Evolutionary conservation across 1,140 invertebrate genomes (phyloP).

Genomic region (Cotesia chilonis): DNA sequence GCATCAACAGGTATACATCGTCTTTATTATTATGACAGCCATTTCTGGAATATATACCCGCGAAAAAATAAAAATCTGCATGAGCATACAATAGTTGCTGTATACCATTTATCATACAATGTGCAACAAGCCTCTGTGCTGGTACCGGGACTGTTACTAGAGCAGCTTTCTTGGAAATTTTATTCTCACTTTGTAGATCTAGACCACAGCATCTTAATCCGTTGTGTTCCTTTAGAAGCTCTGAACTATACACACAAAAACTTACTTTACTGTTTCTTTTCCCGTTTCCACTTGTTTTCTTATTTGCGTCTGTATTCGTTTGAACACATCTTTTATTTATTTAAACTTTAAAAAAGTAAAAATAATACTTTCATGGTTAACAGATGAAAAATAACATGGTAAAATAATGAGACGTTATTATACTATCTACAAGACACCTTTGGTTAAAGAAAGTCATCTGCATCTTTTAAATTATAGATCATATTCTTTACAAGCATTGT

Average conservation of each 20-base stretch:
- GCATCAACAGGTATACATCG: background rate
- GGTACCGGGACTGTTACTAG: too few relatives aligned
- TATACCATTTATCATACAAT: too few relatives aligned
- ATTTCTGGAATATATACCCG: too few relatives aligned
- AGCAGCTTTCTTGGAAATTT: background rate
- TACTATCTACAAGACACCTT: background rate
- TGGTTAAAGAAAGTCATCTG: background rate
- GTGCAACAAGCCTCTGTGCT: too few relatives aligned
- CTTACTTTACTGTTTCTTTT: slow-evolving; percentile 19
- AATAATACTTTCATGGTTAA: background rate
- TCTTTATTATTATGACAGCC: too few relatives aligned
- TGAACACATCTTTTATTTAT: background rate
- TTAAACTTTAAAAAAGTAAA: too few relatives aligned
- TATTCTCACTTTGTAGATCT: background rate
- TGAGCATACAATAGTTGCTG: too few relatives aligned
- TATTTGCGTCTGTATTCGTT: background rate
- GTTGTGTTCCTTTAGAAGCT: too few relatives aligned
- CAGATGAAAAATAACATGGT: background rate
- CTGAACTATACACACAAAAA: background rate
- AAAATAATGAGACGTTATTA: background rate
- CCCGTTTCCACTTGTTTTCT: slow-evolving; percentile 25
- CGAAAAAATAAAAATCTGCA: too few relatives aligned
- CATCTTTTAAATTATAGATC: background rate
- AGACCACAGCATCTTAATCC: slow-evolving; percentile 23
- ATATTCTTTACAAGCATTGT: slow-evolving; percentile 5